Conservation (phyloP, 2,113 vertebrate genomes). For the Okapia johnstoni region DNA sequence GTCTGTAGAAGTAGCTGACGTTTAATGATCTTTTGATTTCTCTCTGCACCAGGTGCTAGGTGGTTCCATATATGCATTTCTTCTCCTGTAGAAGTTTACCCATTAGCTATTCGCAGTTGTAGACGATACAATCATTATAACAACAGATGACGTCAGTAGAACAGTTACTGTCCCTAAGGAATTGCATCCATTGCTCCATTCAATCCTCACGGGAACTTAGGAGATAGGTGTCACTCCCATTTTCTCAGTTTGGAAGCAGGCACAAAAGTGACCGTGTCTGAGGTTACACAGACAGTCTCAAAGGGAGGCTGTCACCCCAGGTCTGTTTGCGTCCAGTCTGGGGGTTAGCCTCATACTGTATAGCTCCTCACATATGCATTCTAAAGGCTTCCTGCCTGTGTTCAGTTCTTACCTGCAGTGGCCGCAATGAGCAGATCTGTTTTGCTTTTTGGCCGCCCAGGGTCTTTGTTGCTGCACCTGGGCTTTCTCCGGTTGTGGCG, state of each 20-base stretch:
- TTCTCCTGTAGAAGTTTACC: not conserved
- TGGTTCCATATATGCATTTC: not conserved
- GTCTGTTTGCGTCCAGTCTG: accelerated
- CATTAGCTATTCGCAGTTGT: accelerated
- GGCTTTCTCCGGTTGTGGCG: not conserved
- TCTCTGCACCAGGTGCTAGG: not conserved
- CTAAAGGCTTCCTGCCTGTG: accelerated
- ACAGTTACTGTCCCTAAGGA: accelerated
- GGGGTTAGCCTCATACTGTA: accelerated
- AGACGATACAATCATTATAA: too few species aligned
- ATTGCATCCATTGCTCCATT: accelerated
- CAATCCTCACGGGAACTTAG: accelerated
- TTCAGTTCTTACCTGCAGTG: not conserved
- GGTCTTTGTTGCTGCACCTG: not conserved
- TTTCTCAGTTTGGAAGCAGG: not conserved
- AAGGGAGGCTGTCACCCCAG: accelerated
- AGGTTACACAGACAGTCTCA: accelerated
- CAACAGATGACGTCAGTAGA: not conserved
- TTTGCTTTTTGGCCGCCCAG: not conserved
- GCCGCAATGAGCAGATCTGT: not conserved
- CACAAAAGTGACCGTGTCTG: accelerated
- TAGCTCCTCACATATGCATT: accelerated
- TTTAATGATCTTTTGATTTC: not conserved
- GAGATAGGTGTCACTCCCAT: not conserved
- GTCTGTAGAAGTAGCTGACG: not conserved